phyloP scores from a whole-genome alignment of 2,888 invertebrate species.

The Pterostichus niger region DNA sequence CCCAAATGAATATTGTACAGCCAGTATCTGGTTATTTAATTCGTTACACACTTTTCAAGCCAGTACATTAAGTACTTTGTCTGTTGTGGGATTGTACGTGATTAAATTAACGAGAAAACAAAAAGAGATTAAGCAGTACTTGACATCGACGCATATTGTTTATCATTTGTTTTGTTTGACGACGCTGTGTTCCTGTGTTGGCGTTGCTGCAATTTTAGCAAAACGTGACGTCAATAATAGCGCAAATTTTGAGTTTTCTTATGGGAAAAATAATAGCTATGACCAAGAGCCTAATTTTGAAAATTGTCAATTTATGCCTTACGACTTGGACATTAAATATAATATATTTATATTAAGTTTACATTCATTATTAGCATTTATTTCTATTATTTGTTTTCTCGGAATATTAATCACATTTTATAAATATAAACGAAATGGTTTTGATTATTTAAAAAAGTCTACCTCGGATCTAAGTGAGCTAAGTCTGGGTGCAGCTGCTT shows the following conservation, averaged over 20 bases:
- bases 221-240: conserved; percentile 68
- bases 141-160: conserved; percentile 76
- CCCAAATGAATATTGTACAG: conserved; percentile 75
- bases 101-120: conserved; percentile 74
- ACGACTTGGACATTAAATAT: conserved; percentile 77
- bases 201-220: conserved; percentile 79
- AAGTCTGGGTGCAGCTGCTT: conserved; percentile 71
- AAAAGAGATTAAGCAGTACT: conserved; percentile 74
- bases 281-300: conserved; percentile 67
- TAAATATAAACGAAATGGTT: conserved; percentile 71
- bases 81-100: conserved; percentile 77
- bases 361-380: conserved; percentile 77
- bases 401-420: conserved; percentile 74
- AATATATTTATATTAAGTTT: conserved; percentile 78
- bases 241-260: conserved; percentile 66
- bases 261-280: conserved; percentile 50
- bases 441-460: conserved; percentile 76
- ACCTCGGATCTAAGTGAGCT: conserved; percentile 76
- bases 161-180: conserved; percentile 79
- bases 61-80: conserved; percentile 77
- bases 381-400: conserved; percentile 77
- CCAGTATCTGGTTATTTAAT: conserved; percentile 78
- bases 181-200: conserved; percentile 78
- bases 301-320: conserved; percentile 77
- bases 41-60: conserved; percentile 79